A percentile compares a stretch with the other conserved stretches of the same genome.
phyloP scores from a whole-genome alignment of 2,797 vertebrate species.

The Staurois parvus region DNA sequence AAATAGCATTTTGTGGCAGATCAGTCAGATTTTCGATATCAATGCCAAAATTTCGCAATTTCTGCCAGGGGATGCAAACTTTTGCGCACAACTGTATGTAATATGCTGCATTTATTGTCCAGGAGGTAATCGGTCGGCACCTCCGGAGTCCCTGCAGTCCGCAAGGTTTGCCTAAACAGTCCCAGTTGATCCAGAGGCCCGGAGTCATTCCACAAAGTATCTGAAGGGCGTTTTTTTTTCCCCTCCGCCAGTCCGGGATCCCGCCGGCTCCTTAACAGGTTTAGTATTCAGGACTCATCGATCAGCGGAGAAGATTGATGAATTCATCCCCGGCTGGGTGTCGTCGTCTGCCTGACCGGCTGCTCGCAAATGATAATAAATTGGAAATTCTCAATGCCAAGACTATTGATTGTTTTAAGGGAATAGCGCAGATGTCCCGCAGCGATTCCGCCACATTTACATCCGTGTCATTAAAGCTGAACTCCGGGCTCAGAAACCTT shows the following conservation, averaged over 20 bases:
- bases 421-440: not conserved
- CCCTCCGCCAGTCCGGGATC: too few species aligned
- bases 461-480: slow-evolving; percentile 49
- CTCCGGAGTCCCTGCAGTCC: not conserved
- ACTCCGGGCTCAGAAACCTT: not conserved
- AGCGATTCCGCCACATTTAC: slow-evolving; percentile 35
- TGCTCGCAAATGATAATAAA: slow-evolving; percentile 48
- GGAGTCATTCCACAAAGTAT: not conserved
- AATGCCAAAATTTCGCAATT: too few species aligned
- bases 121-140: too few species aligned
- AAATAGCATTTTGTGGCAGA: too few species aligned
- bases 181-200: not conserved
- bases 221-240: slow-evolving; percentile 39
- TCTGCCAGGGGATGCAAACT: too few species aligned
- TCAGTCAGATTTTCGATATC: too few species aligned
- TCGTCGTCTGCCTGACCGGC: slow-evolving; percentile 16
- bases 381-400: slow-evolving; percentile 55
- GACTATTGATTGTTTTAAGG: slow-evolving; percentile 53
- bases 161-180: not conserved
- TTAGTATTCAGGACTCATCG: slow-evolving; percentile 55
- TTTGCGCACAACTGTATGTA: too few species aligned
- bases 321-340: slow-evolving; percentile 43
- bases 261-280: not conserved
- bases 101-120: too few species aligned
- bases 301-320: slow-evolving; percentile 54